Base-by-base conservation (phyloP, 2,113 vertebrate genomes). In the Rana temporaria region DNA sequence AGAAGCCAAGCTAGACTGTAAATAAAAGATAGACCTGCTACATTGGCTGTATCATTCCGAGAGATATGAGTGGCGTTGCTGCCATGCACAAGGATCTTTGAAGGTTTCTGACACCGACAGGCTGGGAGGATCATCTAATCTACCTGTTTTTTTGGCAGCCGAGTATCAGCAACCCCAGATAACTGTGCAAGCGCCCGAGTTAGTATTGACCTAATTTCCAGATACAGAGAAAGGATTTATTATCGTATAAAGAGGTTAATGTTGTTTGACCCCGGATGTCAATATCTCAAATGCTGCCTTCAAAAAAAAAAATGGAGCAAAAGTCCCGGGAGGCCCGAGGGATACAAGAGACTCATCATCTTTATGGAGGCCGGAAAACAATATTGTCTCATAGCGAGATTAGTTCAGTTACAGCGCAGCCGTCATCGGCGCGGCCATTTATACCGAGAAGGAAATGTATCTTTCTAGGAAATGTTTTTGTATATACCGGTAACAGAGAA, bases 211-310 rank as follows among this genome's bases (percentile, higher is more conserved):
- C 65, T 79, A 79, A 79, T 79, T 79, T 69, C 68, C 53, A 66
- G 63, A 79, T 79, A 69, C 38, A 48, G 26, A 42, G 77, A 56
- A 79, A 79, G 65, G 65, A 69, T 79, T 79, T 79, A 79, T 79
- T 79, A 67, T 79, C 77, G 69, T 79, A 79, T 79, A 20, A 69
- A 69, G 77, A 79, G 77, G 77, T 79, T 79, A 79, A 80, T 60
- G 65, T 24, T 48, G n/a, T 42, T 70, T 80, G 78, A 81, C 79
- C 79, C n/a, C 38, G 22, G 57, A 81, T 72, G 68, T 81, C 79
- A 81, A 81, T 81, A 81, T 72, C 66, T 81, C 52, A 72, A 71
- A 81, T 62, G 32, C 20, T 70, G 55, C 38, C 79, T 81, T 72
- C 22, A 81, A 38, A 38, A 38, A 38, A 34, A 81, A 72, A 81